Base-by-base conservation (phyloP, 2,113 vertebrate genomes). In the Benitochromis conjunctus region DNA sequence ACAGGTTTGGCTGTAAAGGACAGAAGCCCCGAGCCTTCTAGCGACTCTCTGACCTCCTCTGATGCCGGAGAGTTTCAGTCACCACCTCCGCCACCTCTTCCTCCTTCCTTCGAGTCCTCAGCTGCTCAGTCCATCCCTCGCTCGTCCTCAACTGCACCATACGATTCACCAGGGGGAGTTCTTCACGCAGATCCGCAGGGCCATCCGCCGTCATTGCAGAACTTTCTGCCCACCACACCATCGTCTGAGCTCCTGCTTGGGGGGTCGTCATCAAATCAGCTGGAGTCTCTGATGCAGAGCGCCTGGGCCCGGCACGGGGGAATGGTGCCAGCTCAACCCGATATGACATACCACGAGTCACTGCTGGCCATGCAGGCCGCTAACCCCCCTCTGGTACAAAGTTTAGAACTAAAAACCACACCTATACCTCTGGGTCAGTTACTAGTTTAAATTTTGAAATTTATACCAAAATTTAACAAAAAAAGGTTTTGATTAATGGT, bases 31-130 rank as follows among this genome's bases (percentile, higher is more conserved):
- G 98, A 98, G 46, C 97, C 97, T 62, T 98, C 97, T 86, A 99
- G 98, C 89, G 98, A 99, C 96, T 99, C 98, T 84, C 77, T 98
- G 93, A 96, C 97, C 87, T 99, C 98, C 89, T 99, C 98, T 36
- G 98, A 99, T 41, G 95, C 97, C 24, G 96, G 97, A 79, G 98
- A 98, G 91, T 98, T 98, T 94, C 96, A 97, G 51, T 99, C 98
- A 71, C 98, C 95, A 11, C 95, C 95, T 21, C 95, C 95, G 0
- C 94, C 93, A 4, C 83, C 79, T 4, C 86, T 93, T 51, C 90
- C 77, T 21, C 86, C 92, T 36, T 16, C 88, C 6, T 94, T 87
- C 6, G 96, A 96, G 78, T 74, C 82, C 57, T 96, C 96, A 1
- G 91, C 92, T 0, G 96, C 96, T 82, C 96, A 96, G 82, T 95